phyloP scores from a whole-genome alignment of 2,113 vertebrate genomes.

The Pan troglodytes region NHGRI_mPanTro3-v2.1_pri NC_072416.2:47649501-47650000 shows the following conservation, averaged over 20 bases:
- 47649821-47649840: fast-evolving
- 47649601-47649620: fast-evolving
- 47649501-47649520: background rate
- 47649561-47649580: background rate
- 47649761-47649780: background rate
- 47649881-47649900: fast-evolving
- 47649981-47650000: background rate
- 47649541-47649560: fast-evolving
- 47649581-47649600: fast-evolving
- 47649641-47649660: background rate
- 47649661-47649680: background rate
- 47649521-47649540: background rate
- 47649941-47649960: background rate
- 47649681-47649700: background rate
- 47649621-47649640: background rate
- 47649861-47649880: fast-evolving
- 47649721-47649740: background rate
- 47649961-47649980: background rate
- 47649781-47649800: fast-evolving
- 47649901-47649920: fast-evolving
- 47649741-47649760: background rate
- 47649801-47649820: no score
- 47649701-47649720: background rate
- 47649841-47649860: fast-evolving
- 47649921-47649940: background rate